These are phyloP conservation scores for Hyla sarda DNA, from an alignment of 2,113 vertebrate species.

Conservation along the genomic window DNA sequence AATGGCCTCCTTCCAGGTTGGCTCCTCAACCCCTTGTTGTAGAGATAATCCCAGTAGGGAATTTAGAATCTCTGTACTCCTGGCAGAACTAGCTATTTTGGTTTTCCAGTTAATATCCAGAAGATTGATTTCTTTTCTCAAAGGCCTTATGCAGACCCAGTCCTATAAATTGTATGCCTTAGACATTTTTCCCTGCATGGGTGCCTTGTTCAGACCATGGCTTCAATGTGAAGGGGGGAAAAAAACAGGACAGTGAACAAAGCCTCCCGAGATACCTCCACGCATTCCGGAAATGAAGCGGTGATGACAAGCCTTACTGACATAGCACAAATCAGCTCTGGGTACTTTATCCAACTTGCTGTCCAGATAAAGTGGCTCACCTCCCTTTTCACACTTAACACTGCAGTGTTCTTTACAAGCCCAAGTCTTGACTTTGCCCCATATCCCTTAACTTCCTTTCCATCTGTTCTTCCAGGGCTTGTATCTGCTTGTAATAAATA, in stretches of 20 bases:
- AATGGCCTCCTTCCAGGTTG: too few species aligned
- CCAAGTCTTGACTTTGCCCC: neutral
- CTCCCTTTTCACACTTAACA: slow-evolving; percentile 29
- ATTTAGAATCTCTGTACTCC: too few species aligned
- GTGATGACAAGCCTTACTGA: slow-evolving; percentile 22
- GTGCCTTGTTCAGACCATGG: neutral
- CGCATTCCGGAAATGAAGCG: neutral
- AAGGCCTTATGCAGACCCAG: too few species aligned
- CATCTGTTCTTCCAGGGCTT: slow-evolving; percentile 10
- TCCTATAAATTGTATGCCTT: neutral
- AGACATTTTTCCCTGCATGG: neutral
- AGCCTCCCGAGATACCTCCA: neutral
- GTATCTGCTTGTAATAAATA: slow-evolving; percentile 35
- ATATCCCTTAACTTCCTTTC: slow-evolving; percentile 27
- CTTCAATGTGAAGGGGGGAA: too few species aligned
- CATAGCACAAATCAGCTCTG: slow-evolving; percentile 1
- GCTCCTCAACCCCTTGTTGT: too few species aligned
- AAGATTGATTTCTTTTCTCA: too few species aligned
- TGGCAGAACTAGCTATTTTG: too few species aligned
- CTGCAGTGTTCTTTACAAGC: slow-evolving; percentile 8
- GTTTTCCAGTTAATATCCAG: too few species aligned
- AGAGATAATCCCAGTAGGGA: too few species aligned
- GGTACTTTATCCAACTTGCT: slow-evolving; percentile 7
- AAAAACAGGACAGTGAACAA: too few species aligned
- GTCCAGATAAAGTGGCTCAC: slow-evolving; percentile 15